Percentiles rank a stretch among this genome's conserved stretches.
Conservation (phyloP, 92 coral and sea anemone species). For the Virgularia gustaviana region DNA sequence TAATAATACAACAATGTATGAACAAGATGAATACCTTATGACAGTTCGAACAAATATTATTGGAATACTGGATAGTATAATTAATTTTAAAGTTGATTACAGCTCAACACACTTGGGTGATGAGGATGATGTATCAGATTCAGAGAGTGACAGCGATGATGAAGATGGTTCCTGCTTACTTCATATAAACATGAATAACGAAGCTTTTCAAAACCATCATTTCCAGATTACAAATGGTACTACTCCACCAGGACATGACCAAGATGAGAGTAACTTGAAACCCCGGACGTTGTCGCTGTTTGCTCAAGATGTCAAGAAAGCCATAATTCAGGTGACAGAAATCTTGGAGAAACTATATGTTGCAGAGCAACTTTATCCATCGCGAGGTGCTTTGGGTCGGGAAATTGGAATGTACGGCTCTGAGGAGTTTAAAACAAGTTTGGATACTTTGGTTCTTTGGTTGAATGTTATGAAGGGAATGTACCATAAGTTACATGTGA, state of each 20-base stretch:
- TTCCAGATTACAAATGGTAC: too few relatives aligned
- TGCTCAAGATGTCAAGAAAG: slow-evolving; percentile 49
- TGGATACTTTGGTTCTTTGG: slow-evolving; percentile 78
- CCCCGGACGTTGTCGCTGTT: slow-evolving; percentile 11
- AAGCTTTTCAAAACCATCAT: too few relatives aligned
- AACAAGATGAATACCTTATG: slow-evolving; percentile 71
- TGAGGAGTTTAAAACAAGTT: slow-evolving; percentile 58
- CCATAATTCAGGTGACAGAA: slow-evolving; percentile 54
- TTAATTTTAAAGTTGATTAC: slow-evolving; percentile 60
- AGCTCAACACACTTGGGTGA: neutral
- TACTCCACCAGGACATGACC: too few relatives aligned
- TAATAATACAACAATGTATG: slow-evolving; percentile 71
- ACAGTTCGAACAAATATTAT: slow-evolving; percentile 66
- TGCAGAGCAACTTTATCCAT: slow-evolving; percentile 80
- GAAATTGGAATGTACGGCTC: slow-evolving; percentile 61
- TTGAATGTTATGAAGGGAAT: slow-evolving; percentile 74
- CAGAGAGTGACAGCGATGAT: neutral
- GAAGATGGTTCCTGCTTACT: slow-evolving; percentile 18
- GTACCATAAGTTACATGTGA: slow-evolving; percentile 71
- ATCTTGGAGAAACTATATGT: slow-evolving; percentile 66
- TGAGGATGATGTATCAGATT: neutral
- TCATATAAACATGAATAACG: too few relatives aligned
- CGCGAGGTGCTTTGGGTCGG: slow-evolving; percentile 68
- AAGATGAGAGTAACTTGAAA: neutral
- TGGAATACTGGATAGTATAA: slow-evolving; percentile 71